Base-by-base conservation (phyloP, 2,888 invertebrate species). In the Lasioglossum vierecki region DNA sequence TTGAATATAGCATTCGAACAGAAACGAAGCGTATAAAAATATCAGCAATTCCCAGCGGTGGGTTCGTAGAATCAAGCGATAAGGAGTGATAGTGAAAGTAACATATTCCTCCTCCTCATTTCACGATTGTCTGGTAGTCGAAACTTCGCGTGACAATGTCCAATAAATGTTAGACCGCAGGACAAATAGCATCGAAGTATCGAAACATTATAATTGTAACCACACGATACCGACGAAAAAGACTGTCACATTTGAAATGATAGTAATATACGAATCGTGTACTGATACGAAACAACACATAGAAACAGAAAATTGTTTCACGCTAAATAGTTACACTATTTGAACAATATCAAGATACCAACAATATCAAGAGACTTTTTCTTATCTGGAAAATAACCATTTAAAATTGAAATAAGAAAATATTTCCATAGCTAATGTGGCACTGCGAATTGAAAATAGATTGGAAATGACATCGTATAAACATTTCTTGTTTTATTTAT, bases 131-230 rank as follows among this genome's bases (percentile, higher is more conserved):
- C 76, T 76, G 66, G 3, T n/a, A 26, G 49, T 30, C 39, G 68
- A 79, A 83, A 84, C 39, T 53, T 80, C 8, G 84, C 84, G 84
- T 79, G 84, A 84, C 75, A 57, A 66, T 79, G 35, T 71, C 41
- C 76, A 53, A 57, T 84, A 57, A 79, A 78, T 57, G 60, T 66
- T 49, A 2, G 49, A 30, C 68, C 41, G 68, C n/a, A 41, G 44
- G 73, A n/a, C 53, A 11, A 35, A 39, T 18, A 2, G 15, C 46
- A 76, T 84, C 35, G 26, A 44, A 76, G 73, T 68, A 60, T 68
- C 30, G 57, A 63, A 44, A 5, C 30, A 30, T 66, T 66, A 35
- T 66, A 57, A 57, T 15, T 35, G 6, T 35, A 63, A 1, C 26
- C 18, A 35, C 18, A 57, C n/a, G 35, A 18, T 35, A 66, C 35